Percentiles rank a stretch among this genome's conserved stretches.
Evolutionary conservation across 2,888 invertebrate genomes (phyloP).

Genomic region (Netelia virgata): DNA sequence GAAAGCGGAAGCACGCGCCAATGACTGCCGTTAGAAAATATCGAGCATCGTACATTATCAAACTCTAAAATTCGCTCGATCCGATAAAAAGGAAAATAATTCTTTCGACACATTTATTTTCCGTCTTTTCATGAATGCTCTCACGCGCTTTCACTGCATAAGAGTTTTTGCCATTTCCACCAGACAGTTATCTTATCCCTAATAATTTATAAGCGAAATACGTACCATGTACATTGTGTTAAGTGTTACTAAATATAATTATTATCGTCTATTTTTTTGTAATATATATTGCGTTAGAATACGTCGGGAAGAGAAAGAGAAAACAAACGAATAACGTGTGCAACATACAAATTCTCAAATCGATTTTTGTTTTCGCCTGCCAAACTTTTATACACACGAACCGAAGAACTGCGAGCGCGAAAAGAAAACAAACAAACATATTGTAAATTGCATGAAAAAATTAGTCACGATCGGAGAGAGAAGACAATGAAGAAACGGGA

Average conservation of each 20-base stretch:
- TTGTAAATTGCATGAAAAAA: conserved; percentile 54
- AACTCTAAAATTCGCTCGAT: not conserved
- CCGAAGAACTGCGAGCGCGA: not conserved
- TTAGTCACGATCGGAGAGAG: conserved; percentile 39
- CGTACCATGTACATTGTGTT: conserved; percentile 79
- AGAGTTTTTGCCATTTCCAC: conserved; percentile 63
- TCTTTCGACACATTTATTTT: conserved; percentile 35
- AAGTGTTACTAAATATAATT: conserved; percentile 80
- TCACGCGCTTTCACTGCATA: conserved; percentile 18
- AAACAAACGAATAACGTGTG: conserved; percentile 8
- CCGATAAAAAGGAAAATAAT: not conserved
- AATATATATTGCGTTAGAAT: conserved; percentile 70
- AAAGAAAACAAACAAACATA: conserved; percentile 3
- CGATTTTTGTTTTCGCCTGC: not conserved
- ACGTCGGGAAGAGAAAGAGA: conserved; percentile 14
- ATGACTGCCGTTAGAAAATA: conserved; percentile 60
- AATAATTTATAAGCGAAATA: conserved; percentile 62
- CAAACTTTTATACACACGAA: conserved; percentile 37
- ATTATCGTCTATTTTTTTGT: conserved; percentile 72
- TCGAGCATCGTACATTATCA: conserved; percentile 1
- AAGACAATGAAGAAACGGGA: conserved; percentile 32
- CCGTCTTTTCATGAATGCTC: conserved; percentile 11
- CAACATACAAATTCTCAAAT: conserved; percentile 3
- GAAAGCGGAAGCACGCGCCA: conserved; percentile 35
- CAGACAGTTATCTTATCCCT: conserved; percentile 65